Evolutionary conservation across 2,797 vertebrate genomes (phyloP), one percentile per base, ranked within the genome.

Genomic region (Paratrypauchen microcephalus): DNA sequence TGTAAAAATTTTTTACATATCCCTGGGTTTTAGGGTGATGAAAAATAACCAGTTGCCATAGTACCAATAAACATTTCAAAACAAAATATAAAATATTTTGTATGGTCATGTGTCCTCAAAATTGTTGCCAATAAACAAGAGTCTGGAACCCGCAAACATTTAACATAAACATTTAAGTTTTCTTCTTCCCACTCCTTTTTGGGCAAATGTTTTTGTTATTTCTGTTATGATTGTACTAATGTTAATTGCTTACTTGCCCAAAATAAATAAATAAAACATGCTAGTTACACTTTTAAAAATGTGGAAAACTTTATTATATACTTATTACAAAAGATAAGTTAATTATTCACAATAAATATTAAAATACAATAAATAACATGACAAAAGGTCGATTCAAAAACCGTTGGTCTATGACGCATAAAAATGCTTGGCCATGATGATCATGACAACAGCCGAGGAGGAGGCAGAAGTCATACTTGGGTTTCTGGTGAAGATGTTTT

Each of bases 311-410:
- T 71, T 81, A 88, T 82, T 80, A 73, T 56, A 73, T 19, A 7
- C 16, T 45, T 59, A 75, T 6, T 15, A 72, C 16, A 15, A 87
- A 64, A 28, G 8, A 88, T 88, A 91, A 87, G 13, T 91, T 85
- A 86, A 65, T 56, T 55, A 24, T 4, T 68, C 48, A 79, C 19
- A 85, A 89, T 89, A 89, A 86, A 89, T 88, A 86, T 0, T 1
- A 15, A 48, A 12, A 50, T 55, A 66, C 26, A 71, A 56, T 52
- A 32, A 68, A 52, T 36, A 6, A 63, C 45, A n/a, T 11, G 2
- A 59, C 18, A 60, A 36, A 18, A 15, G 1, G 7, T 19, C 15
- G 8, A 45, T 5, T 16, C 21, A 24, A 47, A 23, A 45, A 63
- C 11, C 1, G 16, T 28, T 30, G 24, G 52, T 28, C 55, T 26